Evolutionary conservation across 2,113 vertebrate genomes (phyloP).

Genomic region (Xiphophorus couchianus): DNA sequence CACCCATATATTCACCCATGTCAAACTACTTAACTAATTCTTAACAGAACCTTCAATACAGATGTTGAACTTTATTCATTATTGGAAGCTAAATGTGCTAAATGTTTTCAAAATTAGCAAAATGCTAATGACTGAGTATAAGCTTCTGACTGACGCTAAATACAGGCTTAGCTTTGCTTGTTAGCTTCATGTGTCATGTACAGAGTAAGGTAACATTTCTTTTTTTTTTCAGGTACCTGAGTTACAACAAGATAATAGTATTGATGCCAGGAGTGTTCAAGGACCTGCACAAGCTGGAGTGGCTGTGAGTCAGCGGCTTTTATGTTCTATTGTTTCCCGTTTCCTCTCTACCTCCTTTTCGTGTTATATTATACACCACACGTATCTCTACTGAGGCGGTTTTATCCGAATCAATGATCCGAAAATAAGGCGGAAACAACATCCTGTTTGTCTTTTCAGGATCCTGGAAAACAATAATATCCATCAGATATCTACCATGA

Average conservation of each 20-base stretch:
- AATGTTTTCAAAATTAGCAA: too few relatives aligned
- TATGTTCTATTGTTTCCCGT: not conserved
- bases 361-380: not conserved
- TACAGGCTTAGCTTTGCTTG: too few relatives aligned
- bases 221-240: conserved; percentile 85
- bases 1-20: too few relatives aligned
- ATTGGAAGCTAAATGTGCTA: too few relatives aligned
- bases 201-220: not conserved
- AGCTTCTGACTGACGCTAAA: too few relatives aligned
- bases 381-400: not conserved
- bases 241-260: conserved; percentile 87
- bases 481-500: conserved; percentile 86
- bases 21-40: too few relatives aligned
- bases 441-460: conserved; percentile 68
- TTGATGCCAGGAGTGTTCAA: conserved; percentile 89
- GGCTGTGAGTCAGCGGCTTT: conserved; percentile 86
- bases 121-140: too few relatives aligned
- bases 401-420: not conserved
- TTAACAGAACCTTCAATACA: too few relatives aligned
- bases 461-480: conserved; percentile 95
- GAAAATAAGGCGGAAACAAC: conserved; percentile 11
- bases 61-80: too few relatives aligned
- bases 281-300: conserved; percentile 91
- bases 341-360: not conserved
- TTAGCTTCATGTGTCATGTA: too few relatives aligned